Percentiles rank a stretch among this genome's conserved stretches.
Conservation (phyloP, 2,888 invertebrate genomes). For the Conomelus anceps region DNA sequence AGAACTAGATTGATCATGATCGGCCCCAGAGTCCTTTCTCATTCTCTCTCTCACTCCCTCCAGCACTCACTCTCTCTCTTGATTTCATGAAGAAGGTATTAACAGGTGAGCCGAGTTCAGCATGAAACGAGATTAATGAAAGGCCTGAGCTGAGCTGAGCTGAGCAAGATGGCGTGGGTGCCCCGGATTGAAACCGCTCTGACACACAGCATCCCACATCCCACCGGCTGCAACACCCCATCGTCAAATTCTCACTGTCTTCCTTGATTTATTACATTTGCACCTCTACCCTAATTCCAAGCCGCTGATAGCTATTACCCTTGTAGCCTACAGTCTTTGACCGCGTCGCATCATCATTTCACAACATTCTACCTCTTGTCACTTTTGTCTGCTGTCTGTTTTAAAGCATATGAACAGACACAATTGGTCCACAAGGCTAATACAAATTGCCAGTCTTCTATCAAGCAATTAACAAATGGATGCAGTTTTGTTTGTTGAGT, state of each 20-base stretch:
- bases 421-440: too few species aligned
- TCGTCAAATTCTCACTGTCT: background rate
- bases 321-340: too few species aligned
- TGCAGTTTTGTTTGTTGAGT: too few species aligned
- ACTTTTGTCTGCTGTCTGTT: too few species aligned
- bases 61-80: background rate
- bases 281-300: background rate
- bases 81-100: background rate
- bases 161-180: background rate
- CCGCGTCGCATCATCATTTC: background rate
- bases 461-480: too few species aligned
- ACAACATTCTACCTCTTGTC: background rate
- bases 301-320: background rate
- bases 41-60: background rate
- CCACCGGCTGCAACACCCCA: background rate
- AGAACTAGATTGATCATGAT: too few species aligned
- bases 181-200: background rate
- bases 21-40: background rate
- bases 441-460: too few species aligned
- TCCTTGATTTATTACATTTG: background rate
- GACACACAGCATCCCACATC: background rate
- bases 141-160: background rate
- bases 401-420: too few species aligned
- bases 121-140: background rate
- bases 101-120: background rate